Base-by-base conservation (phyloP, 1,140 invertebrate genomes). In the Drosophila teissieri region DNA sequence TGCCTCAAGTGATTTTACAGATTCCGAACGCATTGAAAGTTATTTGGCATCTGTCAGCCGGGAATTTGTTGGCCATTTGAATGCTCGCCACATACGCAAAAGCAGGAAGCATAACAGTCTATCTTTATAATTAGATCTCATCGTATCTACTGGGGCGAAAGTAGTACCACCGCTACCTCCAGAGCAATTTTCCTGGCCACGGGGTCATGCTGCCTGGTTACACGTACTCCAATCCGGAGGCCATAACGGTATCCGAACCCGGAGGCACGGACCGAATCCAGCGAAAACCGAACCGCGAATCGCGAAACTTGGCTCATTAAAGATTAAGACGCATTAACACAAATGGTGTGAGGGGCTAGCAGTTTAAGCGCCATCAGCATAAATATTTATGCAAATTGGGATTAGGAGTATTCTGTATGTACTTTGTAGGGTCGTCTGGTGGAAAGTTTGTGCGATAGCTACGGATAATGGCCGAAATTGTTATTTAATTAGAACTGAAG, bases 341-440 rank as follows among this genome's bases (percentile, higher is more conserved):
- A 73, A 80, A 61, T 69, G 77, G 67, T 73, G 73, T 80, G 76
- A 49, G 81, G 62, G 51, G 31, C 37, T 37, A 37, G 62, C 69
- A 60, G 73, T 86, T 86, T 82, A 65, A 65, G 73, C 65, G 67
- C 80, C 84, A 89, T 80, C 84, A 89, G 77, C 80, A 89, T 89
- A 80, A 89, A 89, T 89, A 89, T 89, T 89, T 89, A 89, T 89
- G 84, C 73, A 89, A 89, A 89, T 89, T 89, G 84, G 84, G 84
- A 89, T 84, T 89, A 84, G 52, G 80, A 89, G 76, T 80, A 80
- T 88, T 79, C 83, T 82, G 73, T 76, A 64, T 64, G 73, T 80
- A 77, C 73, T 74, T 60, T 58, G 60, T 63, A 44, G 27, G 36
- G 51, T 34, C 36, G 24, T 37, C 52, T 37, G 45, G 49, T 49